Base-by-base conservation (phyloP, 2,888 invertebrate species). In the Cacoxenus indagator region DNA sequence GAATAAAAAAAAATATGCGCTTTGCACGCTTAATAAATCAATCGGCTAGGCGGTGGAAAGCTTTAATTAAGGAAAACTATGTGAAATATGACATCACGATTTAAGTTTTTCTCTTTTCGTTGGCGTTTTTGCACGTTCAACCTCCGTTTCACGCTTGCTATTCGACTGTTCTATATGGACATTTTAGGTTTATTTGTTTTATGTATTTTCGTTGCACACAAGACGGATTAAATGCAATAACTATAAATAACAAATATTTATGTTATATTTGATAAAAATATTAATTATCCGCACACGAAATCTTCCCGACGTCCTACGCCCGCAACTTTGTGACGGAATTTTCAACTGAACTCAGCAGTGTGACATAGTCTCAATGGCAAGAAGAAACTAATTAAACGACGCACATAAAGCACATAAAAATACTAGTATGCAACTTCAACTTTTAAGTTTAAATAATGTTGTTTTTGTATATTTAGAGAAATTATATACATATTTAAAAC, bases 131-230 rank as follows among this genome's bases (percentile, higher is more conserved):
- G 27, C 57, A 57, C 67, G 55, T 59, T 69, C 55, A 67, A 55
- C 26, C 51, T 55, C 24, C 55, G 19, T 55, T 27, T 11, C 55
- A 3, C 69, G 67, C 67, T 11, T n/a, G n/a, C 27, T 54, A 43
- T 22, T 37, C 37, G 14, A 37, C 37, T 37, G 14, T 37, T 37
- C 14, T 37, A n/a, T n/a, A n/a, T n/a, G n/a, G 37, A 11, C 37
- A 37, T 37, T 8, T 37, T 37, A 37, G 9, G 8, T 54, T 43
- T 26, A 45, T 37, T 29, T 29, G 65, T 57, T 65, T 51, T 72
- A 72, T 70, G 78, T 77, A 73, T 74, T 72, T 76, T 77, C 81
- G 78, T 81, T 78, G 78, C 75, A 78, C 78, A 64, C 51, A 71
- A 72, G 81, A 76, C 73, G 68, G 73, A 76, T 67, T 73, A 68